phyloP scores from a whole-genome alignment of 2,113 vertebrate genomes.

The Cephalophus harveyi region DNA sequence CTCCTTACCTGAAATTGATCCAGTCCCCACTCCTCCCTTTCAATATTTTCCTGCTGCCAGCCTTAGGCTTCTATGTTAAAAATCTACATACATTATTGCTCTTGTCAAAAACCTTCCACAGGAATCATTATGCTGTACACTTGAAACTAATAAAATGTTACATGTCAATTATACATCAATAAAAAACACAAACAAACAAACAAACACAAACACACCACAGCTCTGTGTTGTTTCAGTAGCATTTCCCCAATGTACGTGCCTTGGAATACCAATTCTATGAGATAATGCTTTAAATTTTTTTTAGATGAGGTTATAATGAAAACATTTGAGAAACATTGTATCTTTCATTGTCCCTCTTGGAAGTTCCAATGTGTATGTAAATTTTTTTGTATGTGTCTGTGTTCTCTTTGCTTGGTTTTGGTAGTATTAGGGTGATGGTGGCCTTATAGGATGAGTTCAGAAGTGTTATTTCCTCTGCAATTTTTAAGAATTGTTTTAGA shows the following conservation, averaged over 20 bases:
- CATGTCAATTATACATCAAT: neutral
- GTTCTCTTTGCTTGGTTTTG: neutral
- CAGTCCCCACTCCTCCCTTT: rapidly evolving
- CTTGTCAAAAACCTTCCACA: neutral
- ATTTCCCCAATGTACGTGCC: neutral
- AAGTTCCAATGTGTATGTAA: neutral
- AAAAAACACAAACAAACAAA: neutral
- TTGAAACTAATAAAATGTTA: neutral
- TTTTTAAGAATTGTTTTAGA: neutral
- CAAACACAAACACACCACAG: neutral
- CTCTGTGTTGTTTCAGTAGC: neutral
- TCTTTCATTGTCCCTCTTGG: neutral
- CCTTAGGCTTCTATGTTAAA: neutral
- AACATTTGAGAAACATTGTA: neutral
- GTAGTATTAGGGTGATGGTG: neutral
- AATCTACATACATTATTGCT: no score
- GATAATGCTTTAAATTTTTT: neutral
- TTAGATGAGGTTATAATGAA: neutral
- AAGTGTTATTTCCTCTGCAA: neutral
- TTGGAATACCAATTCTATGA: neutral
- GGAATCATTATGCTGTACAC: neutral
- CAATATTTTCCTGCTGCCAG: neutral
- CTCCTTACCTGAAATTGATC: rapidly evolving
- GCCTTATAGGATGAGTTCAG: neutral
- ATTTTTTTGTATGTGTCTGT: neutral